phyloP scores from a whole-genome alignment of 2,113 vertebrate species.

The Rafetus swinhoei region DNA sequence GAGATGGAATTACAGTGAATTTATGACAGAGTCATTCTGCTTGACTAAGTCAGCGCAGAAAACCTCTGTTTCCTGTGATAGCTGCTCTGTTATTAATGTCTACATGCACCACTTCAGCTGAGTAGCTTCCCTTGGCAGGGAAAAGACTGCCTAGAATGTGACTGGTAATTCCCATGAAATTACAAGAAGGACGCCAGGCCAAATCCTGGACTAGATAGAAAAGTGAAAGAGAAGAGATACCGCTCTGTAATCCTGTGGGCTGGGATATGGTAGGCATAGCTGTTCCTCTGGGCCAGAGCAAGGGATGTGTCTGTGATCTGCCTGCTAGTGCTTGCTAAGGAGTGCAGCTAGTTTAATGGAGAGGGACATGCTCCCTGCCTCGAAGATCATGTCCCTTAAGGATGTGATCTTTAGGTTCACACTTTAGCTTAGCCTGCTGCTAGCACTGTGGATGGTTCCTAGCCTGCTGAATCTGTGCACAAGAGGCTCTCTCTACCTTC shows the following conservation, averaged over 20 bases:
- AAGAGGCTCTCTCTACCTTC: background rate
- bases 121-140: background rate
- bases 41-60: slow-evolving; percentile 2
- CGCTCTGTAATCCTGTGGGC: background rate
- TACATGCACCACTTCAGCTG: background rate
- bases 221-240: accelerated
- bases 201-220: background rate
- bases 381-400: background rate
- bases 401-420: background rate
- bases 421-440: background rate
- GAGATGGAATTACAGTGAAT: slow-evolving; percentile 40
- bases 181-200: background rate
- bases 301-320: background rate
- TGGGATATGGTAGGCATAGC: background rate
- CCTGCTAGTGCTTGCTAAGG: background rate
- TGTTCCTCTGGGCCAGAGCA: background rate
- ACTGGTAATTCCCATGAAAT: background rate
- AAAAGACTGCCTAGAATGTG: background rate
- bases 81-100: background rate
- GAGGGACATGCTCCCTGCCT: background rate
- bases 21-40: slow-evolving; percentile 9
- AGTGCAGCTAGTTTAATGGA: background rate
- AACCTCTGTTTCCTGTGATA: slow-evolving; percentile 8
- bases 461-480: background rate
- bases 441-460: background rate